Conservation (phyloP, 2,797 vertebrate species). For the Ataeniobius toweri region DNA sequence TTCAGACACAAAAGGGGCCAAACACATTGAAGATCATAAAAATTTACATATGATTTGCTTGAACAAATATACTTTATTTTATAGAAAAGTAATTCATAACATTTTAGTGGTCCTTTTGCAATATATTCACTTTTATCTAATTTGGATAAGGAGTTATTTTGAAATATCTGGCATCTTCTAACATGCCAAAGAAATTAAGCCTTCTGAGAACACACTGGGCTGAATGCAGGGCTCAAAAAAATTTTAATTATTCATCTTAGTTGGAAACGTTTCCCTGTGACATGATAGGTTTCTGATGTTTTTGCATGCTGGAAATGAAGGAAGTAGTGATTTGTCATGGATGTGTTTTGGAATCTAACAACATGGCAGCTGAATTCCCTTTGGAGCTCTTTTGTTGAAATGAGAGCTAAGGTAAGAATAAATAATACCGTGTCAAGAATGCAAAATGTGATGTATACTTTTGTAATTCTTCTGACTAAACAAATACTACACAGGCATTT, state of each 20-base stretch:
- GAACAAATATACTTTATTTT: background rate
- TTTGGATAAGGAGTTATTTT: conserved; percentile 34
- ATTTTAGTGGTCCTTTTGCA: background rate
- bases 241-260: conserved; percentile 25
- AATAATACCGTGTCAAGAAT: background rate
- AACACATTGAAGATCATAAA: background rate
- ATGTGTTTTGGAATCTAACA: conserved; percentile 37
- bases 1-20: background rate
- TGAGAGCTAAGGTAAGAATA: background rate
- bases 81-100: background rate
- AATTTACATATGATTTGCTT: background rate
- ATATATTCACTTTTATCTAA: conserved; percentile 7
- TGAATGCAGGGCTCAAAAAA: conserved; percentile 16
- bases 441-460: conserved; percentile 14
- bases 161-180: conserved; percentile 57
- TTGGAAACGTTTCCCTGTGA: conserved; percentile 62
- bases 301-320: conserved; percentile 44
- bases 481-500: background rate
- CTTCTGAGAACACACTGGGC: conserved; percentile 39
- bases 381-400: conserved; percentile 17
- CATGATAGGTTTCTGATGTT: conserved; percentile 53
- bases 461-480: background rate
- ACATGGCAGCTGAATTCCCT: conserved; percentile 11
- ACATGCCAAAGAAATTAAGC: conserved; percentile 34
- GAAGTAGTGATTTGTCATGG: conserved; percentile 46